Base-by-base conservation (phyloP, 2,888 invertebrate genomes). In the Ennomos fuscantarius region DNA sequence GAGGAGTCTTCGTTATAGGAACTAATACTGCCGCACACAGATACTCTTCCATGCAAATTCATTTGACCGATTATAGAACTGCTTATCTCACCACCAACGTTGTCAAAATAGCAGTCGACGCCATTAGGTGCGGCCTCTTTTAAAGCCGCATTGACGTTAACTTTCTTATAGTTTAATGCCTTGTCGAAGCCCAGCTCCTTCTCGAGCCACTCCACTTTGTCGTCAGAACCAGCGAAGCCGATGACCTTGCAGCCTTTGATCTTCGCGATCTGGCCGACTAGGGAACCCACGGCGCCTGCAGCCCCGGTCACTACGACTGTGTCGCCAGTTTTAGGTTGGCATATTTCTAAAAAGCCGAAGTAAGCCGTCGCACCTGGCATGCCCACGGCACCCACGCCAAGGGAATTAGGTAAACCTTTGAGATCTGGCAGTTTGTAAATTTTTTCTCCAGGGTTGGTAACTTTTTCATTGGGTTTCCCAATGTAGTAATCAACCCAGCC, bases 181-280 rank as follows among this genome's bases (percentile, higher is more conserved):
- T 93, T 86, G 76, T 96, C 95, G 73, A 96, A 96, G 9, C 94
- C 94, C 0, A 96, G 78, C 31, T 94, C 93, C 1, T 94, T 84
- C 45, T 90, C 93, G 10, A 95, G 79, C 95, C 95, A 95, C 66
- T 93, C 82, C 47, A 94, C 94, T 84, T 96, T 96, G 10, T 93
- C 94, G 55, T 95, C 94, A 0, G 94, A 92, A 1, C 96, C 96
- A 24, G 95, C 94, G 69, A 95, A 94, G 0, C 96, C 96, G 63
- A 96, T 94, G 0, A 96, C 87, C 63, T 61, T 81, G 65, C 84
- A 86, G 63, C 94, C 95, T 82, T 94, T 94, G 40, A 95, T 93
- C 79, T 96, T 96, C 0, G 94, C 96, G 54, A 96, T 95, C 82
- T 96, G 96, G 5, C 96, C 96, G 0, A 95, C 96, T 9, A 94